Percentiles rank a stretch among this genome's conserved stretches.
phyloP scores from a whole-genome alignment of 2,113 vertebrate genomes.

The Tonatia bakeri region DNA sequence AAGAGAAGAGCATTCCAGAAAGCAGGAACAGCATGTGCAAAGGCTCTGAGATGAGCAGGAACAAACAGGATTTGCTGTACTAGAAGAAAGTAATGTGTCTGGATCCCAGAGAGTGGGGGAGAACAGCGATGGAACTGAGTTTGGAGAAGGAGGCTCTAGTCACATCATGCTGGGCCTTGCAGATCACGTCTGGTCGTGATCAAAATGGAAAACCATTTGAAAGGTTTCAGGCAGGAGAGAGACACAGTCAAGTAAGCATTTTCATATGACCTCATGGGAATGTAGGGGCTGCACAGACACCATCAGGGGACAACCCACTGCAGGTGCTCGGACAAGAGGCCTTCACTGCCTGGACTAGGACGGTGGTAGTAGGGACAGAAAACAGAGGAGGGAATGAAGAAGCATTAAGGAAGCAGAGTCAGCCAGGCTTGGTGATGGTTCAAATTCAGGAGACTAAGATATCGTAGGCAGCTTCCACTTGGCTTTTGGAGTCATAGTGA shows the following conservation, averaged over 20 bases:
- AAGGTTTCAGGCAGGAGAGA: neutral
- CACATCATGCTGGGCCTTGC: neutral
- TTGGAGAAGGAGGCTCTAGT: neutral
- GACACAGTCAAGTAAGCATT: neutral
- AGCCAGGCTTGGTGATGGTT: neutral
- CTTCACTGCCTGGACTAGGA: neutral
- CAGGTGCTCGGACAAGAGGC: neutral
- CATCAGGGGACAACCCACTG: neutral
- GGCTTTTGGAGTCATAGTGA: neutral
- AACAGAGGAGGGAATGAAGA: neutral
- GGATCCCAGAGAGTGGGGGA: neutral
- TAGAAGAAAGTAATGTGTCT: neutral
- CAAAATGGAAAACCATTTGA: neutral
- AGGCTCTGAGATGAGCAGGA: neutral
- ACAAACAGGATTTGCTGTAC: neutral
- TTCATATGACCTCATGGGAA: neutral
- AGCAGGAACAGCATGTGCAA: neutral
- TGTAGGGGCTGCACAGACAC: neutral
- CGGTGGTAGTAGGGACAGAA: neutral
- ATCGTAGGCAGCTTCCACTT: neutral
- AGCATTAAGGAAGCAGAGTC: neutral
- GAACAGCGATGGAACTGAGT: neutral
- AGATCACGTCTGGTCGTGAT: neutral
- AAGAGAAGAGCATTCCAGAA: neutral
- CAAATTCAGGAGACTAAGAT: neutral